Base-by-base conservation (phyloP, 2,797 vertebrate species). In the Coregonus ussuriensis region DNA sequence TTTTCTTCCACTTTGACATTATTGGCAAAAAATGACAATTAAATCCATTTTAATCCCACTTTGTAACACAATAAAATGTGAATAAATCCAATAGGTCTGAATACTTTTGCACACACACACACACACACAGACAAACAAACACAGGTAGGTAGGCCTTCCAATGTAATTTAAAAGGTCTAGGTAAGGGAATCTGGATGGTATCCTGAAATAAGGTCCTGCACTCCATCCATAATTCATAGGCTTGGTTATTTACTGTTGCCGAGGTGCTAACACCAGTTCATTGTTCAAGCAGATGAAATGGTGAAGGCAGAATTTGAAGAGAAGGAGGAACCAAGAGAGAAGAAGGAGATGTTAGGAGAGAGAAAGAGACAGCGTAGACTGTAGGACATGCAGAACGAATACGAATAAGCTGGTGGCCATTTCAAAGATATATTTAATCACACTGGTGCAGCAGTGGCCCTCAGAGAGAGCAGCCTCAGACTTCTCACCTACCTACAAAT, bases 161-260 rank as follows among this genome's bases (percentile, higher is more conserved):
- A 72, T 83, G 83, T 67, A 76, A 81, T 25, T 81, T 73, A 82
- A 78, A 72, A 78, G 84, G 70, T 83, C 82, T 79, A 25, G 84
- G 85, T 83, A 82, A 83, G 74, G 78, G 81, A 87, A 86, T 86
- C 80, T 83, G 85, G 78, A 87, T 81, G 73, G 77, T 81, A 86
- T 86, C 74, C n/a, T 76, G 79, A 84, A 83, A 82, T 83, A 81
- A 72, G 82, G 86, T 85, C 81, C 75, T 77, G 63, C 76, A 81
- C 81, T 73, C 56, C 80, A 91, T 92, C 82, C 91, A 91, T 92
- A 92, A 92, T 93, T 88, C 89, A 93, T 90, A 71, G 77, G 53
- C 75, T 80, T 80, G 77, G 89, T 89, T 92, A 92, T 91, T 91
- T 92, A 89, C 25, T 25, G 25, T 25, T 25, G 25, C 25, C 25